Evolutionary conservation across 2,888 invertebrate genomes (phyloP).

Genomic region (Hypolimnas misippus): DNA sequence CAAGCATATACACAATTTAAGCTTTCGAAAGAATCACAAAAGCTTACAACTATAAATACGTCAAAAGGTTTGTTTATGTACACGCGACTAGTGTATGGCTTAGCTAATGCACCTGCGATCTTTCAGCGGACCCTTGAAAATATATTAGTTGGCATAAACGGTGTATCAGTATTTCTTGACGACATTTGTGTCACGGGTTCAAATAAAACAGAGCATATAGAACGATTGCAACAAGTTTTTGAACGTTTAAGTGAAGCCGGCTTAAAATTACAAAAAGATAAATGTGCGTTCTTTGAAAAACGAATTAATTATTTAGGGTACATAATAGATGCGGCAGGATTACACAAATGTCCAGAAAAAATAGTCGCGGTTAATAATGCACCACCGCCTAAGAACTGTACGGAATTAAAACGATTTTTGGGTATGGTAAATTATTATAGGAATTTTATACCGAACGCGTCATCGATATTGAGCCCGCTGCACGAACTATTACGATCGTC

Average conservation of each 20-base stretch:
- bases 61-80: slow-evolving; percentile 41
- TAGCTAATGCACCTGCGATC: slow-evolving; percentile 42
- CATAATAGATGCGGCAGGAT: slow-evolving; percentile 36
- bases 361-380: slow-evolving; percentile 44
- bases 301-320: slow-evolving; percentile 43
- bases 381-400: slow-evolving; percentile 39
- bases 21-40: slow-evolving; percentile 28
- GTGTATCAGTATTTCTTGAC: slow-evolving; percentile 38
- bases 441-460: slow-evolving; percentile 46
- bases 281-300: slow-evolving; percentile 38
- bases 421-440: slow-evolving; percentile 48
- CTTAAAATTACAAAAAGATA: slow-evolving; percentile 33
- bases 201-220: slow-evolving; percentile 28
- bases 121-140: slow-evolving; percentile 44
- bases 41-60: slow-evolving; percentile 42
- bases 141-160: slow-evolving; percentile 40
- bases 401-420: slow-evolving; percentile 44
- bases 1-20: slow-evolving; percentile 38
- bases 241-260: slow-evolving; percentile 31
- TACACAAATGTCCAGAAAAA: slow-evolving; percentile 38
- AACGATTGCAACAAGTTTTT: slow-evolving; percentile 28
- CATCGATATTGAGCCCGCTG: slow-evolving; percentile 40
- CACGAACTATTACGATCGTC: slow-evolving; percentile 32
- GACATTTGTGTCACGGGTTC: slow-evolving; percentile 40
- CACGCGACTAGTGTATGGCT: slow-evolving; percentile 42